These are phyloP conservation scores for Pseudotriccus pelzelni DNA, from an alignment of 2,797 vertebrate species.

Conservation along the genomic window DNA sequence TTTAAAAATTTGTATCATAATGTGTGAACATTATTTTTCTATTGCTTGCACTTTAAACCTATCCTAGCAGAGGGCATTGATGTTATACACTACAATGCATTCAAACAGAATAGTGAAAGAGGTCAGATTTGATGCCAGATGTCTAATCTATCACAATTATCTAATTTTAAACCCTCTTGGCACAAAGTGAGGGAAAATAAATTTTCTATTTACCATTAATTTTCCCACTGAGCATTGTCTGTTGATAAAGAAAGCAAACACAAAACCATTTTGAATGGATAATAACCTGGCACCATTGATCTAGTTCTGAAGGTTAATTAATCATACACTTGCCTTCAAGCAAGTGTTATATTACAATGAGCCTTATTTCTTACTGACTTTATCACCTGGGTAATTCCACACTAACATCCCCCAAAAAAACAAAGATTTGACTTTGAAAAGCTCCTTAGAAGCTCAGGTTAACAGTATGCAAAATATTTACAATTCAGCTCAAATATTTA, in stretches of 20 bases:
- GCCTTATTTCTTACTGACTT: background rate
- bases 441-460: background rate
- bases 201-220: constrained; percentile 38
- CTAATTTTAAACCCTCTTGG: constrained; percentile 48
- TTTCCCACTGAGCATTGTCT: background rate
- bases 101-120: background rate
- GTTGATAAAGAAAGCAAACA: constrained; percentile 14
- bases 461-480: background rate
- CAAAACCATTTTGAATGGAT: background rate
- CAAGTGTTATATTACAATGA: background rate
- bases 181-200: constrained; percentile 1
- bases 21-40: background rate
- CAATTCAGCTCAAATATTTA: constrained; percentile 4
- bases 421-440: constrained; percentile 52
- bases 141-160: constrained; percentile 58
- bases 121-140: constrained; percentile 34
- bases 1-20: background rate
- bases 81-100: background rate
- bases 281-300: background rate
- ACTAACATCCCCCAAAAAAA: background rate
- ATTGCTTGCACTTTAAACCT: constrained; percentile 6
- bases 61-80: constrained; percentile 24
- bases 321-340: background rate
- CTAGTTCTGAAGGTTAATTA: constrained; percentile 27
- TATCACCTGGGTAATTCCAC: background rate